These are phyloP conservation scores for Drosophila emarginata DNA, from an alignment of 2,888 invertebrate genomes.

Conservation along the genomic window DNA sequence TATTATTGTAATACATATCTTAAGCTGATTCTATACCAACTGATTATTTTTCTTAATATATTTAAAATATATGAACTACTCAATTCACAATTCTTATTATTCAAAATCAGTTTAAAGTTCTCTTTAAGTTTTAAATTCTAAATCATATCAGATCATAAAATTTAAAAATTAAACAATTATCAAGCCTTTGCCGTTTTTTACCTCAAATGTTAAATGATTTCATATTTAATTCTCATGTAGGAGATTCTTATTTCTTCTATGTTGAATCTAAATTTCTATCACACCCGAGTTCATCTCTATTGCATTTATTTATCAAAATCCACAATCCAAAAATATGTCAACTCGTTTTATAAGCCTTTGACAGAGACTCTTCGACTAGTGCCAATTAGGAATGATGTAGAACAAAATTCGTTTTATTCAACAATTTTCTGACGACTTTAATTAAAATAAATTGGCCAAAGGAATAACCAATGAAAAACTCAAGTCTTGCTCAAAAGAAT, in stretches of 20 bases:
- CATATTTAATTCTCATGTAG: neutral
- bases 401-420: slow-evolving; percentile 29
- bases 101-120: neutral
- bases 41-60: too few species aligned
- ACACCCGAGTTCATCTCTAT: neutral
- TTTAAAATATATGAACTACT: too few species aligned
- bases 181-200: too few species aligned
- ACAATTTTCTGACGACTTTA: slow-evolving; percentile 44
- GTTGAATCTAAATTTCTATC: neutral
- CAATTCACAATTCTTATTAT: neutral
- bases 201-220: neutral
- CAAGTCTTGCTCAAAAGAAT: slow-evolving; percentile 10
- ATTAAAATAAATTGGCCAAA: slow-evolving; percentile 69
- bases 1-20: too few species aligned
- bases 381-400: slow-evolving; percentile 62
- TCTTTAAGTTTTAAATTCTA: too few species aligned
- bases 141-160: too few species aligned
- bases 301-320: neutral
- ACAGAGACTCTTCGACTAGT: slow-evolving; percentile 43
- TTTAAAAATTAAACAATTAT: too few species aligned
- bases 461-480: slow-evolving; percentile 13
- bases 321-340: slow-evolving; percentile 30
- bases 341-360: slow-evolving; percentile 21
- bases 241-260: neutral
- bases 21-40: neutral